These are phyloP conservation scores for Euplexia lucipara DNA, from an alignment of 2,888 invertebrate species.

Conservation along the genomic window DNA sequence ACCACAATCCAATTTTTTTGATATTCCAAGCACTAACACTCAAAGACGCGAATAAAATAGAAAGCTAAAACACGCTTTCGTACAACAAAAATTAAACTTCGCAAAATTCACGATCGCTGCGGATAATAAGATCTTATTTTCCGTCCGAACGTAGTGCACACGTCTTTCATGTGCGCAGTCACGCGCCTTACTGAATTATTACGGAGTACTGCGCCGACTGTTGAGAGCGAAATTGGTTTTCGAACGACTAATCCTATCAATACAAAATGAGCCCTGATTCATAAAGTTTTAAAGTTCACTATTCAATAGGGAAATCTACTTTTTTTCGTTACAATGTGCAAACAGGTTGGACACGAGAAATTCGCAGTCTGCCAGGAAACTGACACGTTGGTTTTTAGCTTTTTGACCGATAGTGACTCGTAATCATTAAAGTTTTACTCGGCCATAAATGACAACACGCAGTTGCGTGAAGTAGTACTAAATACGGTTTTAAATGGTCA, in stretches of 20 bases:
- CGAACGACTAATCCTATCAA: slow-evolving; percentile 69
- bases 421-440: slow-evolving; percentile 60
- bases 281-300: slow-evolving; percentile 71
- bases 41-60: slow-evolving; percentile 53
- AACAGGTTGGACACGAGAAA: slow-evolving; percentile 85
- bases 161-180: slow-evolving; percentile 79
- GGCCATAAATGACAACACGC: slow-evolving; percentile 13
- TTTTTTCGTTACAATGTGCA: slow-evolving; percentile 72
- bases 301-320: slow-evolving; percentile 64
- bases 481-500: slow-evolving; percentile 2
- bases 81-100: slow-evolving; percentile 68
- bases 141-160: slow-evolving; percentile 66
- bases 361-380: slow-evolving; percentile 80
- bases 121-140: slow-evolving; percentile 63
- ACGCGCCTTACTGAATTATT: slow-evolving; percentile 88
- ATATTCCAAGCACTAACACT: slow-evolving; percentile 65
- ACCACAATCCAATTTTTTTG: slow-evolving; percentile 71
- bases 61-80: slow-evolving; percentile 63
- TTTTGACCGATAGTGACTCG: slow-evolving; percentile 76
- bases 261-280: slow-evolving; percentile 72
- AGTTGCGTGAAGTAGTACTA: not conserved
- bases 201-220: slow-evolving; percentile 76
- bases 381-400: slow-evolving; percentile 74
- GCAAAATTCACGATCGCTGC: slow-evolving; percentile 75
- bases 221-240: slow-evolving; percentile 88